A percentile compares a stretch with the other conserved stretches of the same genome.
Conservation (phyloP, 1,140 invertebrate genomes). For the Brachionus rubens region DNA sequence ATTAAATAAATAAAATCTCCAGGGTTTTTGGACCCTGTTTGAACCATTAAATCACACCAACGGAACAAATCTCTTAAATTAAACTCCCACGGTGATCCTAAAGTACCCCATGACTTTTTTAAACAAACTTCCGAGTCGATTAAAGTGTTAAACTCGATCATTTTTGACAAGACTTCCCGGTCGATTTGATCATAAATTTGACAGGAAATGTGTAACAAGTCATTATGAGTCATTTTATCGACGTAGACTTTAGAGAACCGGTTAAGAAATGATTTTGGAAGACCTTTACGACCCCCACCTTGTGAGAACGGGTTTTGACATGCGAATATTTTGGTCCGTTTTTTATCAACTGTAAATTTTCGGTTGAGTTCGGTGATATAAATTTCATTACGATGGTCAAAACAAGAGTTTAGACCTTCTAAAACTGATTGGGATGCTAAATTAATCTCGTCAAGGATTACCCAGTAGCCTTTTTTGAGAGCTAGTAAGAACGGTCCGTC, state of each 20-base stretch:
- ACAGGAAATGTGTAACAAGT: constrained; percentile 68
- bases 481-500: constrained; percentile 92
- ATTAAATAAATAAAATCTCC: constrained; percentile 64
- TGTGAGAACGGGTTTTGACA: constrained; percentile 97
- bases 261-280: constrained; percentile 95
- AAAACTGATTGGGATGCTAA: constrained; percentile 94
- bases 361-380: constrained; percentile 89
- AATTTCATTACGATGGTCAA: constrained; percentile 93
- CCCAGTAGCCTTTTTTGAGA: constrained; percentile 86
- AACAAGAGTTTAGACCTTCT: constrained; percentile 94
- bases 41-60: constrained; percentile 74
- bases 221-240: constrained; percentile 72
- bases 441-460: constrained; percentile 94
- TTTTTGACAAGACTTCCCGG: constrained; percentile 64
- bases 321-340: constrained; percentile 80
- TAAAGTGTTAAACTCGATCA: constrained; percentile 77
- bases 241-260: constrained; percentile 82
- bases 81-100: constrained; percentile 88
- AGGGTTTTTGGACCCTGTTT: constrained; percentile 46
- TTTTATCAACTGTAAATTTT: constrained; percentile 71
- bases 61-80: constrained; percentile 90
- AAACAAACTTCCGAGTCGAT: constrained; percentile 49
- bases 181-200: constrained; percentile 61
- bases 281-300: constrained; percentile 86
- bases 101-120: constrained; percentile 65